Evolutionary conservation across 2,797 vertebrate species (phyloP).

Genomic region (Diplodus sargus): DNA sequence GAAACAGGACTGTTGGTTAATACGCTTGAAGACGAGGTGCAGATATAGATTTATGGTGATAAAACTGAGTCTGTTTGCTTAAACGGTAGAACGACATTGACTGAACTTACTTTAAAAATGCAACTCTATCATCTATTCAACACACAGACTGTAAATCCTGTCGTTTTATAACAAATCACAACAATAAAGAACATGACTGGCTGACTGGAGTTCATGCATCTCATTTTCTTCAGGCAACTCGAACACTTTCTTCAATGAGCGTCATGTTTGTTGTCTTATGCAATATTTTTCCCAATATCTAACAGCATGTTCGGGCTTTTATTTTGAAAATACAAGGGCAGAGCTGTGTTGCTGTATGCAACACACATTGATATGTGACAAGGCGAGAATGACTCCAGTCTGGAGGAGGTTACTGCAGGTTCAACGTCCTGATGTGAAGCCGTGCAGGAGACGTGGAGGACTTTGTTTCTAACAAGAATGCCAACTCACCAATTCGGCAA

Average conservation of each 20-base stretch:
- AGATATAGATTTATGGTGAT: conserved; percentile 17
- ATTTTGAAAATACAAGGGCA: too few relatives aligned
- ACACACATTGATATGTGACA: too few relatives aligned
- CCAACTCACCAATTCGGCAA: too few relatives aligned
- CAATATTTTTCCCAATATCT: too few relatives aligned
- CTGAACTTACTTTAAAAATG: conserved; percentile 12
- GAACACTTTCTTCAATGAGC: not conserved
- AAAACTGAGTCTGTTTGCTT: conserved; percentile 3
- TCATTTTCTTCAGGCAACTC: not conserved
- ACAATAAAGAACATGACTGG: not conserved
- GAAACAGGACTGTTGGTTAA: conserved; percentile 30
- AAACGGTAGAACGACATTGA: not conserved
- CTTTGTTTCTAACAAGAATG: too few relatives aligned
- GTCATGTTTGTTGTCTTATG: too few relatives aligned
- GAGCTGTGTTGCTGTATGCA: too few relatives aligned
- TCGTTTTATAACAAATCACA: conserved; percentile 18
- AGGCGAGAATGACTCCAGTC: too few relatives aligned
- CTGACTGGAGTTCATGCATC: not conserved
- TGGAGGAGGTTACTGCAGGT: too few relatives aligned
- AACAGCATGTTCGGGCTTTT: too few relatives aligned
- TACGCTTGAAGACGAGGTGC: conserved; percentile 17
- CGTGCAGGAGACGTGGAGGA: too few relatives aligned
- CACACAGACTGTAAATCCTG: not conserved
- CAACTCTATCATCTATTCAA: not conserved
- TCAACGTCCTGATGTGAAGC: too few relatives aligned